phyloP scores from a whole-genome alignment of 2,888 invertebrate species.

The Troilus luridus region DNA sequence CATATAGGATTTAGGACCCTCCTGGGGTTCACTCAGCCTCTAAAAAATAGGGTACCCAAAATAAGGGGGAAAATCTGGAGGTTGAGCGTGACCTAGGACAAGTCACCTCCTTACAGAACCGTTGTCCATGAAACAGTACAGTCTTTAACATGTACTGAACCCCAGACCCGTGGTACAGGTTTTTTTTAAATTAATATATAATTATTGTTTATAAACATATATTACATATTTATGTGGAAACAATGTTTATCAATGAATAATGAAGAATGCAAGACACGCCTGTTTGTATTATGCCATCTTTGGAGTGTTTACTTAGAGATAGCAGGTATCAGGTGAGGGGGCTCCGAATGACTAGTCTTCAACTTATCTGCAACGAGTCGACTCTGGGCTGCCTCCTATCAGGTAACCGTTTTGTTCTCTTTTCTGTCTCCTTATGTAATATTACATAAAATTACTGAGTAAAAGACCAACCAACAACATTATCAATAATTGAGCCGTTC shows the following conservation, averaged over 20 bases:
- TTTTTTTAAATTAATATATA: background rate
- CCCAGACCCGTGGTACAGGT: too few relatives aligned
- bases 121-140: too few relatives aligned
- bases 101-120: too few relatives aligned
- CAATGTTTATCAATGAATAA: background rate
- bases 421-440: background rate
- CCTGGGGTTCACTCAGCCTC: too few relatives aligned
- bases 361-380: background rate
- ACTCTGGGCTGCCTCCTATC: background rate
- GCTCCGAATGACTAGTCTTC: background rate
- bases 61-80: too few relatives aligned
- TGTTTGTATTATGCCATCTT: conserved; percentile 22
- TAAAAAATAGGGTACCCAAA: too few relatives aligned
- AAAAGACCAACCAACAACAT: too few relatives aligned
- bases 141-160: too few relatives aligned
- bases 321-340: background rate
- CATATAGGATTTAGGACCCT: too few relatives aligned
- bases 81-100: too few relatives aligned
- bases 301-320: background rate
- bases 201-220: background rate
- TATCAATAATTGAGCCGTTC: too few relatives aligned
- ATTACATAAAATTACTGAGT: background rate
- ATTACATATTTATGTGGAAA: background rate
- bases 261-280: background rate
- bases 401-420: background rate